phyloP scores from a whole-genome alignment of 2,113 vertebrate genomes.

The Phainopepla nitens region DNA sequence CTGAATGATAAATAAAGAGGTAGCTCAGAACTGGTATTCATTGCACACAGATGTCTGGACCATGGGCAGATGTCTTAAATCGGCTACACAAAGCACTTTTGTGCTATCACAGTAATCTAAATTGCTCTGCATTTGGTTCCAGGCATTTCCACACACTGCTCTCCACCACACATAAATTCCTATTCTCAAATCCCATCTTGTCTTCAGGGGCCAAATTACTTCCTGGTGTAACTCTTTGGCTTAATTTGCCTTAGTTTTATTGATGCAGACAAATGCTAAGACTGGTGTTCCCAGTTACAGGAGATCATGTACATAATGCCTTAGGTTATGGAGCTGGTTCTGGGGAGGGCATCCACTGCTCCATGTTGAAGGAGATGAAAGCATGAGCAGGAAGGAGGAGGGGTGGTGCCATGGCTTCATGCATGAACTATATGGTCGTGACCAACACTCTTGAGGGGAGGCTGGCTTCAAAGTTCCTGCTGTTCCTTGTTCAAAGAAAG shows the following conservation, averaged over 20 bases:
- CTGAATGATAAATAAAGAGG: conserved; percentile 42
- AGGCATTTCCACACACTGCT: conserved; percentile 28
- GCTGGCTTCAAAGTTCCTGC: not conserved
- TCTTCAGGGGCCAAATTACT: not conserved
- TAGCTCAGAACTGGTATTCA: conserved; percentile 42
- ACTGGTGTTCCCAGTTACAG: not conserved
- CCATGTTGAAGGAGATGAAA: fast-evolving
- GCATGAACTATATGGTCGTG: fast-evolving
- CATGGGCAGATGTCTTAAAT: conserved; percentile 58
- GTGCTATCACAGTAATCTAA: conserved; percentile 45
- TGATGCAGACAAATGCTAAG: not conserved
- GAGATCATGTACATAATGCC: no score
- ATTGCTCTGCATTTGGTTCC: conserved; percentile 52
- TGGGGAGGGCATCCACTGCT: not conserved
- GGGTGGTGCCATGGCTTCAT: not conserved
- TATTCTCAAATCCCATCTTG: not conserved
- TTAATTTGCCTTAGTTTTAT: not conserved
- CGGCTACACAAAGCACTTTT: conserved; percentile 37
- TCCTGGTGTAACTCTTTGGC: not conserved
- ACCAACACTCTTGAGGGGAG: not conserved
- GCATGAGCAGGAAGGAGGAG: fast-evolving
- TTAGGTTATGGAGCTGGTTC: not conserved
- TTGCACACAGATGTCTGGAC: conserved; percentile 54
- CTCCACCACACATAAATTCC: not conserved
- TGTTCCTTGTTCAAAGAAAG: not conserved